These are phyloP conservation scores for Ophion slaviceki DNA, from an alignment of 2,888 invertebrate genomes.

Conservation along the genomic window DNA sequence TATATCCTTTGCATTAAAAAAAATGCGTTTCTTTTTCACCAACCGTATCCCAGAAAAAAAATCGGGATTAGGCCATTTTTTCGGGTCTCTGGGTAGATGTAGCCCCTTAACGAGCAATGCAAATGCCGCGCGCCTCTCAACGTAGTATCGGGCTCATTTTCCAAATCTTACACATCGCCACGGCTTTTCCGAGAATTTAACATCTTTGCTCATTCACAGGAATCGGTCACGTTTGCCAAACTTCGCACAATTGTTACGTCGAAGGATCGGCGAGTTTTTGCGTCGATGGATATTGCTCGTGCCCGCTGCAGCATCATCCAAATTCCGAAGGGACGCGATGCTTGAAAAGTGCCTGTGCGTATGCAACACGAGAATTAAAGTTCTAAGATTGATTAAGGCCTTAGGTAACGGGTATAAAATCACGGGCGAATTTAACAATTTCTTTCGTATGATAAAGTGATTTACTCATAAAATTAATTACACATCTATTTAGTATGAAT, in stretches of 20 bases:
- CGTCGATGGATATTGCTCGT: conserved; percentile 78
- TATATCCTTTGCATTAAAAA: too few species aligned
- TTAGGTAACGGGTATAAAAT: too few species aligned
- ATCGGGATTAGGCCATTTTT: too few species aligned
- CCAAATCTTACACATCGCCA: too few species aligned
- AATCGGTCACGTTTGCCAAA: conserved; percentile 78
- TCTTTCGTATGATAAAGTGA: too few species aligned
- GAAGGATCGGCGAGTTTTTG: conserved; percentile 77
- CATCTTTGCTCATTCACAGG: conserved; percentile 69
- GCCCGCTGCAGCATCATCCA: conserved; percentile 79
- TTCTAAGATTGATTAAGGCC: too few species aligned
- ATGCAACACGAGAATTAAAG: neutral
- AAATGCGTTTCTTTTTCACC: too few species aligned
- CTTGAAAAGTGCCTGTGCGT: conserved; percentile 77
- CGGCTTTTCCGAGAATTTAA: neutral
- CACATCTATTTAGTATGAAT: too few species aligned
- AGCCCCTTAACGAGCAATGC: neutral
- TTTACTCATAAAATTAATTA: too few species aligned
- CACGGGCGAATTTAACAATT: too few species aligned
- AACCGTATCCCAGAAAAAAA: too few species aligned
- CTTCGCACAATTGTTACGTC: conserved; percentile 80
- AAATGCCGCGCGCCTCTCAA: neutral
- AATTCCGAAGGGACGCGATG: conserved; percentile 78
- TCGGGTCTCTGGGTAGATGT: too few species aligned
- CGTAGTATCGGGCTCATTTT: neutral